These are phyloP conservation scores for Phodopus roborovskii DNA, from an alignment of 2,113 vertebrate species.

Conservation along the genomic window DNA sequence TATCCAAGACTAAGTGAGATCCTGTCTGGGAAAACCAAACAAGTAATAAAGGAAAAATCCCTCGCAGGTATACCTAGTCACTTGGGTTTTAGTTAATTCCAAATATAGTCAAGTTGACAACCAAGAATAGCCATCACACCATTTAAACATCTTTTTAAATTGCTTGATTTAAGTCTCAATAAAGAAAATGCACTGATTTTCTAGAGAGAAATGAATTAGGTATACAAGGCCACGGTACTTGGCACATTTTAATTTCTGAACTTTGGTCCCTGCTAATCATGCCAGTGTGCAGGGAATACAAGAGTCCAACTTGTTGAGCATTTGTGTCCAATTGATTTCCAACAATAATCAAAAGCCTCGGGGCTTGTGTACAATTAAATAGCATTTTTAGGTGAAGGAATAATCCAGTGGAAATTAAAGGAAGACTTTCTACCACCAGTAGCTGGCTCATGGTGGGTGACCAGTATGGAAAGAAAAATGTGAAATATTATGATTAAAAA, in stretches of 20 bases:
- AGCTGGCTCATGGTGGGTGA: slow-evolving; percentile 26
- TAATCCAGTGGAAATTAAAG: slow-evolving; percentile 72
- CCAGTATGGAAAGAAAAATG: slow-evolving; percentile 51
- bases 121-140: background rate
- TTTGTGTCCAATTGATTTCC: slow-evolving; percentile 60
- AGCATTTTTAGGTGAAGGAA: slow-evolving; percentile 65
- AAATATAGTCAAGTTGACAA: background rate
- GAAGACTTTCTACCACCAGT: slow-evolving; percentile 57
- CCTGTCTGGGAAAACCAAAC: background rate
- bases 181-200: background rate
- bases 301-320: background rate
- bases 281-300: background rate
- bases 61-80: background rate
- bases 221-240: background rate
- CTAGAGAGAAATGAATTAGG: background rate
- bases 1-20: background rate
- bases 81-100: background rate
- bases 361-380: slow-evolving; percentile 69
- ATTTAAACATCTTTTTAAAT: background rate
- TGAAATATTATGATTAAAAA: slow-evolving; percentile 74
- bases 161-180: background rate
- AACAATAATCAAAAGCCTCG: slow-evolving; percentile 70
- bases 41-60: background rate
- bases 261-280: background rate
- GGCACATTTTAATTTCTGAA: slow-evolving; percentile 12